A percentile compares a stretch with the other conserved stretches of the same genome.
Evolutionary conservation across 2,888 invertebrate species (phyloP).

Genomic region (Machimus atricapillus): DNA sequence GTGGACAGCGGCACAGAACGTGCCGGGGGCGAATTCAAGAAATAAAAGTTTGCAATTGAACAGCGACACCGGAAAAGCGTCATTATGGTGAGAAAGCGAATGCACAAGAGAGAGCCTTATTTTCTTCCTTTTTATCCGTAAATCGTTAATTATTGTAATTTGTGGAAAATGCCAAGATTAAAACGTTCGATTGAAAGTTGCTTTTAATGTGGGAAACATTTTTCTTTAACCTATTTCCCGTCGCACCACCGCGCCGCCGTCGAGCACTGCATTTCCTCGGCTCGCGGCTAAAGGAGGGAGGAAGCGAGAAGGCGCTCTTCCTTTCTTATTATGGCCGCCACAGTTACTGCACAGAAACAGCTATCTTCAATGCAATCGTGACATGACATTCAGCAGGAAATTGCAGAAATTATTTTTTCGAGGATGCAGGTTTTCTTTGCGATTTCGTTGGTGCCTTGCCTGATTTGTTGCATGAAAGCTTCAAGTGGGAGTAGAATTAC

Average conservation of each 20-base stretch:
- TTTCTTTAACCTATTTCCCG: slow-evolving; percentile 7
- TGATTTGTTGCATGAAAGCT: background rate
- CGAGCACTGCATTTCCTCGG: background rate
- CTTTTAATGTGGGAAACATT: slow-evolving; percentile 17
- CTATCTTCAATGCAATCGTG: background rate
- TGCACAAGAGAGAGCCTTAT: slow-evolving; percentile 1
- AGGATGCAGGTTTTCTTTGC: background rate
- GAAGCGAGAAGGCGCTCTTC: background rate
- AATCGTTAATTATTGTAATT: slow-evolving; percentile 18
- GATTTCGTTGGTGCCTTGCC: background rate
- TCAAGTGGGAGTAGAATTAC: background rate
- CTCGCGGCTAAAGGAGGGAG: background rate
- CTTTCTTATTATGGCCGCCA: background rate
- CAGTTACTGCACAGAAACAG: background rate
- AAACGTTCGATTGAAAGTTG: slow-evolving; percentile 5
- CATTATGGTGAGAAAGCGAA: background rate
- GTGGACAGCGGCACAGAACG: background rate
- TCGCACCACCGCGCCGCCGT: background rate
- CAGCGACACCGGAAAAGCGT: background rate
- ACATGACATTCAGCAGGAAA: slow-evolving; percentile 18
- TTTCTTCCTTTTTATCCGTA: background rate
- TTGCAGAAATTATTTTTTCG: slow-evolving; percentile 14
- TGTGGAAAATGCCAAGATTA: background rate
- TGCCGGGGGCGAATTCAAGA: background rate
- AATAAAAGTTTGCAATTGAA: slow-evolving; percentile 13